A percentile compares a stretch with the other conserved stretches of the same genome.
Evolutionary conservation across 1,140 invertebrate species (phyloP).

Genomic region (Drosophila parvula): DNA sequence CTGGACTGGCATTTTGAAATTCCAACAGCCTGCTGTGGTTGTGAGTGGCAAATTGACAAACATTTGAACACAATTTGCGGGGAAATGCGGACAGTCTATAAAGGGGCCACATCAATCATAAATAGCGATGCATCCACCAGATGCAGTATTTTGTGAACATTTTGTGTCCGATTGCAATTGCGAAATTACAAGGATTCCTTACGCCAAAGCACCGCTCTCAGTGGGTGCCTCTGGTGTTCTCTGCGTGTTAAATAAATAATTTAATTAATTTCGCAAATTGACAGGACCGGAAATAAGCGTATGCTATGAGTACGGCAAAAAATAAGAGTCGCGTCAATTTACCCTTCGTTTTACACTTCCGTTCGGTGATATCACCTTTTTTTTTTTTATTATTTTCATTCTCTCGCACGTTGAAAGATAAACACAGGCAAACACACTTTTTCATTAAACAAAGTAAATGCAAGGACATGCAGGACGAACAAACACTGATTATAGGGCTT

Average conservation of each 20-base stretch:
- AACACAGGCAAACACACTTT: not conserved
- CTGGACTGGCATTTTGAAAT: slow-evolving; percentile 32
- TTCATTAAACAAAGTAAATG: slow-evolving; percentile 7
- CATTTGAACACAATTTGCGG: slow-evolving; percentile 59
- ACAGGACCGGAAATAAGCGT: slow-evolving; percentile 55
- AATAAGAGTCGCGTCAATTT: slow-evolving; percentile 33
- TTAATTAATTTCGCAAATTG: slow-evolving; percentile 79
- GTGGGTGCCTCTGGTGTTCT: slow-evolving; percentile 18
- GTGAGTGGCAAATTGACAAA: slow-evolving; percentile 61
- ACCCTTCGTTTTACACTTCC: slow-evolving; percentile 19
- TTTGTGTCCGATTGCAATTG: slow-evolving; percentile 28
- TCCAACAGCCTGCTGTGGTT: slow-evolving; percentile 35
- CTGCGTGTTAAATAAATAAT: slow-evolving; percentile 74
- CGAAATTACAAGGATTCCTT: slow-evolving; percentile 51
- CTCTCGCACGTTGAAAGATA: slow-evolving; percentile 4
- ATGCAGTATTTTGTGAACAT: slow-evolving; percentile 27
- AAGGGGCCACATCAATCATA: slow-evolving; percentile 65
- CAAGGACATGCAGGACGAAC: slow-evolving; percentile 27
- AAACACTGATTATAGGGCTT: slow-evolving; percentile 18
- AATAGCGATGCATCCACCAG: slow-evolving; percentile 39
- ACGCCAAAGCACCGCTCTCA: not conserved
- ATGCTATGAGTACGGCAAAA: slow-evolving; percentile 12
- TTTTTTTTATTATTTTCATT: not conserved
- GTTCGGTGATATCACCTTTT: slow-evolving; percentile 22
- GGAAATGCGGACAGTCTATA: slow-evolving; percentile 60